These are phyloP conservation scores for Peromyscus leucopus DNA, from an alignment of 2,113 vertebrate genomes.

Conservation along the genomic window DNA sequence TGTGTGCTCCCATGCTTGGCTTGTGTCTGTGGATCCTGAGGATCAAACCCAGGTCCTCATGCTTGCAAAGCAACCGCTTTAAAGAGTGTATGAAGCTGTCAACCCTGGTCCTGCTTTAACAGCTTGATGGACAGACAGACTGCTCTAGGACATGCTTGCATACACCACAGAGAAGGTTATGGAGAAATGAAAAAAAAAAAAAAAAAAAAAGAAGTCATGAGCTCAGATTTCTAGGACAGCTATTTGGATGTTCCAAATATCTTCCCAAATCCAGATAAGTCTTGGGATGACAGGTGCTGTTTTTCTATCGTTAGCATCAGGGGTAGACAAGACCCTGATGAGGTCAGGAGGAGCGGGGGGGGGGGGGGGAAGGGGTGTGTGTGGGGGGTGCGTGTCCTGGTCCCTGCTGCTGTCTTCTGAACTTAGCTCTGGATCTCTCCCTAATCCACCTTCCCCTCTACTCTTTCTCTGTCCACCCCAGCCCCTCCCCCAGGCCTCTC, in stretches of 20 bases:
- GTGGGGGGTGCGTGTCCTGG: rapidly evolving
- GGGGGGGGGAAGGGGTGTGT: too few species aligned
- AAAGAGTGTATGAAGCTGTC: too few species aligned
- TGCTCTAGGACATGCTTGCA: neutral
- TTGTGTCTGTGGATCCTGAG: neutral
- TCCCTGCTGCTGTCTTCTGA: neutral
- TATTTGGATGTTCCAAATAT: neutral
- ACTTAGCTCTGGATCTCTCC: neutral
- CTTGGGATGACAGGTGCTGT: neutral
- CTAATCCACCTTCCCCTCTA: neutral
- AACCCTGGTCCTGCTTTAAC: neutral
- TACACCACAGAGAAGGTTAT: neutral
- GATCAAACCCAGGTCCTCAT: neutral
- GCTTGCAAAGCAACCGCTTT: neutral
- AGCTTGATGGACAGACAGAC: neutral
- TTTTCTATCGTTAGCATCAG: neutral
- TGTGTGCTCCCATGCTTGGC: neutral
- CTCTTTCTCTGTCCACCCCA: neutral
- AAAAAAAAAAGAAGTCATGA: neutral
- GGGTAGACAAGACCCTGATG: neutral
- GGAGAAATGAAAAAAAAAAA: neutral
- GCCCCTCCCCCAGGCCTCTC: neutral
- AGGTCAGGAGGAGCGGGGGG: neutral
- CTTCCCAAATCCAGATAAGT: neutral
- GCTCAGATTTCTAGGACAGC: neutral